Percentiles rank a stretch among this genome's conserved stretches.
Evolutionary conservation across 2,888 invertebrate species (phyloP).

Genomic region (Phrixothrix hirtus): DNA sequence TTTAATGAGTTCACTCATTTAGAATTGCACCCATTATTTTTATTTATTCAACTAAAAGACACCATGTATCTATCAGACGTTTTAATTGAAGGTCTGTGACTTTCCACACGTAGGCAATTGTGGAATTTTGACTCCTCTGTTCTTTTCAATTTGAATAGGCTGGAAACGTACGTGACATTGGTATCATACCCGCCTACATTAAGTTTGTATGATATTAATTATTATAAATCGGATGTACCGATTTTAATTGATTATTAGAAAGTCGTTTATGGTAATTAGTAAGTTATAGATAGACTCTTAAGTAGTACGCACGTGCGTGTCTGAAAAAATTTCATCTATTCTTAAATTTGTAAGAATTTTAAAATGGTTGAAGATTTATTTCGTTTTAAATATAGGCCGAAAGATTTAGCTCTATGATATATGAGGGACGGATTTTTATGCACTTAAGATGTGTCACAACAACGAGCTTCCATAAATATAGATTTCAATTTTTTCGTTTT

Average conservation of each 20-base stretch:
- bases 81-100: not conserved
- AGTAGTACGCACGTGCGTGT: not conserved
- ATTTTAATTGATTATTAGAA: not conserved
- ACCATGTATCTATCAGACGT: not conserved
- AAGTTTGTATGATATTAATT: not conserved
- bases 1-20: too few species aligned
- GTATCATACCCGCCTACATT: not conserved
- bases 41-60: too few species aligned
- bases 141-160: not conserved
- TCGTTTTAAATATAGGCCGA: not conserved
- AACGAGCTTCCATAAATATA: not conserved
- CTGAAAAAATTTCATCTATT: not conserved
- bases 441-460: not conserved
- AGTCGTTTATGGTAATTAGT: not conserved
- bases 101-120: not conserved
- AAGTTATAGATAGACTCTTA: not conserved
- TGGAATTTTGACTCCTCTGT: not conserved
- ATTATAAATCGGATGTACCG: not conserved
- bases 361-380: not conserved
- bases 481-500: not conserved
- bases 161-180: not conserved
- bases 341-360: not conserved
- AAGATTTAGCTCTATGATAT: not conserved
- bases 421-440: not conserved
- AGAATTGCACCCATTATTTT: too few species aligned